These are phyloP conservation scores for Styela plicata DNA, from an alignment of 23 tunicate genomes.

Conservation along the genomic window DNA sequence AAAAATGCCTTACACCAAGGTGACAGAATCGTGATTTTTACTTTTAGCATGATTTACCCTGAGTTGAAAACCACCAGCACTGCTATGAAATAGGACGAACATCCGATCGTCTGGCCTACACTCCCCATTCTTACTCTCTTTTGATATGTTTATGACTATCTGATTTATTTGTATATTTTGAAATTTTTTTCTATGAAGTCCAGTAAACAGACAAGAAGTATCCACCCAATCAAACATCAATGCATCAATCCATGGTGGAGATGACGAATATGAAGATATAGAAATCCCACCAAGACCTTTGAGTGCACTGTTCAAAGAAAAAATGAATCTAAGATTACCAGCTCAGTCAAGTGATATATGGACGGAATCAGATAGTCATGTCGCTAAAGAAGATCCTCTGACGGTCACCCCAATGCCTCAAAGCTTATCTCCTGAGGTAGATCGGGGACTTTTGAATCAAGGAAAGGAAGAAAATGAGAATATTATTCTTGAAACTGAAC, in stretches of 20 bases:
- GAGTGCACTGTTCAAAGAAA: conserved; percentile 55
- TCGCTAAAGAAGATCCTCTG: neutral
- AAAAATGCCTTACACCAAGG: too few relatives aligned
- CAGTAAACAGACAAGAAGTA: conserved; percentile 3
- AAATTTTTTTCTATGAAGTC: neutral
- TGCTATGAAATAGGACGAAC: too few relatives aligned
- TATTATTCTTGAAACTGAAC: neutral
- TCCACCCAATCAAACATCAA: neutral
- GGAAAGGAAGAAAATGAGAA: neutral
- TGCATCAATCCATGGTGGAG: neutral
- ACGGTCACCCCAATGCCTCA: neutral
- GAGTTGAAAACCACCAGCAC: too few relatives aligned
- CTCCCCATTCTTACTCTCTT: too few relatives aligned
- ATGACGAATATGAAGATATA: neutral
- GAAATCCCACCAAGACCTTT: conserved; percentile 38
- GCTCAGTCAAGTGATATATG: conserved; percentile 9
- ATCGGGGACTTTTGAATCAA: neutral
- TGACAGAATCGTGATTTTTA: too few relatives aligned
- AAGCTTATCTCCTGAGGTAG: neutral
- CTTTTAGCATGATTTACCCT: too few relatives aligned
- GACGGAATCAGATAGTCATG: neutral
- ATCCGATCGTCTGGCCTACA: too few relatives aligned
- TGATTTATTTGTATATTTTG: too few relatives aligned
- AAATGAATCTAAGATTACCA: conserved; percentile 55
- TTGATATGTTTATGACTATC: too few relatives aligned